phyloP scores from a whole-genome alignment of 2,888 invertebrate genomes.

The Apoderus coryli region DNA sequence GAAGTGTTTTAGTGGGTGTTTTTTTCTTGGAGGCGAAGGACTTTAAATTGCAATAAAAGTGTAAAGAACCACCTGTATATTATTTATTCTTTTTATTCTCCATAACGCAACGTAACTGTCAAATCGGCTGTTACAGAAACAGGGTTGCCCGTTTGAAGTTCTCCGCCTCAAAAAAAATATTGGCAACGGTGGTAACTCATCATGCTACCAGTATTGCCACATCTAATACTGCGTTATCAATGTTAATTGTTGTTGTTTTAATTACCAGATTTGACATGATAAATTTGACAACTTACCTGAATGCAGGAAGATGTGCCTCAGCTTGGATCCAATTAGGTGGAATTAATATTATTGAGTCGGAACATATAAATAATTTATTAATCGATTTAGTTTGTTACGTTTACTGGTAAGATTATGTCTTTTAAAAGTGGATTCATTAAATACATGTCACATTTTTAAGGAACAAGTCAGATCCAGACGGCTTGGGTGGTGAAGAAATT shows the following conservation, averaged over 20 bases:
- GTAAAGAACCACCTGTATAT: too few relatives aligned
- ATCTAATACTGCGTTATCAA: too few relatives aligned
- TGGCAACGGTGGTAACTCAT: too few relatives aligned
- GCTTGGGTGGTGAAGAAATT: slow-evolving; percentile 39
- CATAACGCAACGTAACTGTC: too few relatives aligned
- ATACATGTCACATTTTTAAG: slow-evolving; percentile 18
- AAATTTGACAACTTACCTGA: slow-evolving; percentile 36
- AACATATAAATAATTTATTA: slow-evolving; percentile 26
- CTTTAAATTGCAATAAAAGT: slow-evolving; percentile 5
- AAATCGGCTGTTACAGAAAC: too few relatives aligned
- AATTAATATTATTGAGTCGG: slow-evolving; percentile 29
- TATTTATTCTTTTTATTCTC: too few relatives aligned
- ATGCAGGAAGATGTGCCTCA: slow-evolving; percentile 40
- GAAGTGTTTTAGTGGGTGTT: slow-evolving; percentile 1
- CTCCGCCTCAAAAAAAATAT: too few relatives aligned
- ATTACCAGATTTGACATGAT: slow-evolving; percentile 33
- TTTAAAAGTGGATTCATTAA: slow-evolving; percentile 4
- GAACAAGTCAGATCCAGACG: slow-evolving; percentile 33
- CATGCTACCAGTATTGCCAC: too few relatives aligned
- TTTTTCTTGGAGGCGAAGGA: neutral
- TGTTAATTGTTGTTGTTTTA: too few relatives aligned
- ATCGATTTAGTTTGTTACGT: slow-evolving; percentile 31
- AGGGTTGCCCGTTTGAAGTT: too few relatives aligned
- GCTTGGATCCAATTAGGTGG: slow-evolving; percentile 50
- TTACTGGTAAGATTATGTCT: slow-evolving; percentile 27